Evolutionary conservation across 2,113 vertebrate genomes (phyloP).

Genomic region (Acrocephalus kingi): DNA sequence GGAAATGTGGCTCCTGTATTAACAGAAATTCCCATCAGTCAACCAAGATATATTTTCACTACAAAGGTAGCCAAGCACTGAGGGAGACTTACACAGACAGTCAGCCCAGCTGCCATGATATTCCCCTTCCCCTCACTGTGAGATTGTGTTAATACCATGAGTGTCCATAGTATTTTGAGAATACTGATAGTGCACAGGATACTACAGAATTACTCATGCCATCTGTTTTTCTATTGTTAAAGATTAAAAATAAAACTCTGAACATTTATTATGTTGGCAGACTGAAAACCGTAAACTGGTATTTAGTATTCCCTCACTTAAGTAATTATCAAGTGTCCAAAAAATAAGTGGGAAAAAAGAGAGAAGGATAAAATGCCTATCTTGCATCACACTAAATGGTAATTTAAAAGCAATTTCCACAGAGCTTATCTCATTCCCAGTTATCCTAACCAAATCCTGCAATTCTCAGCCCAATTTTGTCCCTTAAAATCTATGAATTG

Average conservation of each 20-base stretch:
- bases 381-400: background rate
- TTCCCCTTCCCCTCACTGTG: background rate
- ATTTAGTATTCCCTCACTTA: constrained; percentile 4
- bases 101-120: background rate
- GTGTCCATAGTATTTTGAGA: background rate
- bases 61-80: background rate
- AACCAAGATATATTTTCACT: background rate
- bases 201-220: background rate
- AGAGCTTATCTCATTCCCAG: background rate
- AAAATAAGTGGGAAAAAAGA: background rate
- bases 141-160: background rate
- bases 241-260: constrained; percentile 11
- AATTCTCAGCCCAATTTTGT: background rate
- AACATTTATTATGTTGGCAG: constrained; percentile 35
- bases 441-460: background rate
- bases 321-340: background rate
- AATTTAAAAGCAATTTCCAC: constrained; percentile 11
- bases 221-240: constrained; percentile 55
- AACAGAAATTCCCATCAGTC: background rate
- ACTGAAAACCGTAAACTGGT: background rate
- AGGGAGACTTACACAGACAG: fast-evolving
- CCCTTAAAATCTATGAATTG: background rate
- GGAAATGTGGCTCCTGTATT: background rate
- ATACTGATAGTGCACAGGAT: background rate
- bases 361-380: background rate